Conservation (phyloP, 1,140 invertebrate genomes). For the Zophobas morio region DNA sequence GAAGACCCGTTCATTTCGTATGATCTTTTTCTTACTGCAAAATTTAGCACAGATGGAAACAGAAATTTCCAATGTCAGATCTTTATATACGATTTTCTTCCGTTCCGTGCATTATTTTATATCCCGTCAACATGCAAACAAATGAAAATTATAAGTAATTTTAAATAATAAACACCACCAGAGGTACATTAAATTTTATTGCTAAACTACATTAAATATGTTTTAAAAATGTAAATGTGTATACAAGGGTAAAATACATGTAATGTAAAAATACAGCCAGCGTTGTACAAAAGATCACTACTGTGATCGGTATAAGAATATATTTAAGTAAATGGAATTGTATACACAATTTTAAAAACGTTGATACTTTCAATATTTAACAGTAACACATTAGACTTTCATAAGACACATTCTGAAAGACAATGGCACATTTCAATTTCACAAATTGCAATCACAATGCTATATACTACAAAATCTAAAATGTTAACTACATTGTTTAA, state of each 20-base stretch:
- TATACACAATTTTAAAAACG: slow-evolving; percentile 1
- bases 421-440: slow-evolving; percentile 19
- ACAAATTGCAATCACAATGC: neutral
- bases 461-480: slow-evolving; percentile 1
- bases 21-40: no score
- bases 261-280: slow-evolving; percentile 9
- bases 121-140: no score
- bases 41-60: no score
- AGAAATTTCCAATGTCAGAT: no score
- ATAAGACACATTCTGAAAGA: slow-evolving; percentile 31
- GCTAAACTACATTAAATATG: neutral
- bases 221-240: slow-evolving; percentile 10
- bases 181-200: no score
- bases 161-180: no score
- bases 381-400: slow-evolving; percentile 23
- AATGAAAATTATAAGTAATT: no score
- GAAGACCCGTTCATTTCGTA: no score
- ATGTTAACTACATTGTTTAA: neutral
- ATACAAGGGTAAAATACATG: slow-evolving; percentile 2
- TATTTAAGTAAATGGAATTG: slow-evolving; percentile 8
- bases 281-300: neutral
- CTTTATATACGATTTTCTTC: no score
- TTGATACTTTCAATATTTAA: neutral
- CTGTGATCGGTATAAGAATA: neutral
- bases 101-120: no score